Evolutionary conservation across 2,113 vertebrate species (phyloP).

Genomic region (Xyliphius kryptos): DNA sequence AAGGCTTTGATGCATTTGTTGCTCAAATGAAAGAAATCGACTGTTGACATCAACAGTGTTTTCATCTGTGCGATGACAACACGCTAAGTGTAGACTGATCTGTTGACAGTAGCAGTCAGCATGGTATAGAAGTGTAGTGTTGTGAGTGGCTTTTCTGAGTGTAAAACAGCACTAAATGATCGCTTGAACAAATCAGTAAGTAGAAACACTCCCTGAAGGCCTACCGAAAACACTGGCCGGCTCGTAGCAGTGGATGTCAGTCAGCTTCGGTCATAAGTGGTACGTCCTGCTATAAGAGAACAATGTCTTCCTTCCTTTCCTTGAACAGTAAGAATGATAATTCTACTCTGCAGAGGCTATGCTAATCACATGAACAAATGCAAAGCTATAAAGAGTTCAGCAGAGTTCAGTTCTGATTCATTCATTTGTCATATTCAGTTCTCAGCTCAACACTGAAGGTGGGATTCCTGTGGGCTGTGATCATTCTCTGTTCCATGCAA

Average conservation of each 20-base stretch:
- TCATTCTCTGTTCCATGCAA: constrained; percentile 10
- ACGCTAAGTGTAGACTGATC: constrained; percentile 24
- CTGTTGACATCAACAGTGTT: constrained; percentile 20
- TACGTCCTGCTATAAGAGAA: constrained; percentile 28
- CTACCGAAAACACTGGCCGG: constrained; percentile 20
- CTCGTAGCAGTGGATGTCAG: constrained; percentile 22
- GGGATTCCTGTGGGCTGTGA: constrained; percentile 24
- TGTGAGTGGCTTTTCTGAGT: constrained; percentile 24
- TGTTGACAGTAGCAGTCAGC: constrained; percentile 38
- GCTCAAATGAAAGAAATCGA: constrained; percentile 27
- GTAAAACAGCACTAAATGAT: constrained; percentile 29
- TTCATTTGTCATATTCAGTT: background rate
- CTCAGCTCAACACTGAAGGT: background rate
- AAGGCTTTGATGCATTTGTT: constrained; percentile 12
- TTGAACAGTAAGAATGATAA: constrained; percentile 1
- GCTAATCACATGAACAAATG: no score
- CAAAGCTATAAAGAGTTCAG: no score
- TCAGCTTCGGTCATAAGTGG: constrained; percentile 29
- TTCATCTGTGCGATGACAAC: constrained; percentile 24
- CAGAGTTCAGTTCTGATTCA: no score
- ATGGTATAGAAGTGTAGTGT: constrained; percentile 26
- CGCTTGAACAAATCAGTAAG: constrained; percentile 39
- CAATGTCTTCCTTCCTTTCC: constrained; percentile 1
- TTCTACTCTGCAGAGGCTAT: no score
- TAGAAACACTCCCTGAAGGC: constrained; percentile 22